phyloP scores from a whole-genome alignment of 2,888 invertebrate genomes.

The Tenthredo distinguenda region DNA sequence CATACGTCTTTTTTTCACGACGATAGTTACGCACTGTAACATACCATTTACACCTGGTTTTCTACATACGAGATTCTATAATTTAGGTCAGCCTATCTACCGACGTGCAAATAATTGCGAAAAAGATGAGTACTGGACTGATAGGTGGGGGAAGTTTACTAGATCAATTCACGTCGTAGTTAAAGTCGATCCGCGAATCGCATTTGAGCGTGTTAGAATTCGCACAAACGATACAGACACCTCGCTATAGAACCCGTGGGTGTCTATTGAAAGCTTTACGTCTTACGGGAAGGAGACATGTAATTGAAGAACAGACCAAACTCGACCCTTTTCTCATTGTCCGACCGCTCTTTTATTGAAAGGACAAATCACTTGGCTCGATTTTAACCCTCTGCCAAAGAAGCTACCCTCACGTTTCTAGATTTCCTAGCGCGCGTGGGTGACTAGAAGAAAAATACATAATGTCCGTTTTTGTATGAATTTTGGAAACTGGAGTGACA shows the following conservation, averaged over 20 bases:
- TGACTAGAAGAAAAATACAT: too few species aligned
- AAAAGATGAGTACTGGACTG: neutral
- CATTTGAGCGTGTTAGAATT: neutral
- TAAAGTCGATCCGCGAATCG: neutral
- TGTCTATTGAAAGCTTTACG: neutral
- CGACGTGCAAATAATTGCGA: neutral
- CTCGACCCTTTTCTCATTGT: slow-evolving; percentile 1
- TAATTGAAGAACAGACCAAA: slow-evolving; percentile 1
- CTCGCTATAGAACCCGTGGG: neutral
- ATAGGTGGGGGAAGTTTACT: neutral
- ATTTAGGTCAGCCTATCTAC: neutral
- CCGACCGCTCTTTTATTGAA: slow-evolving; percentile 17
- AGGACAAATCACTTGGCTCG: slow-evolving; percentile 19
- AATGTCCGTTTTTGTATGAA: neutral
- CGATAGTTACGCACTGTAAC: neutral
- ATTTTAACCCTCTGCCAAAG: neutral
- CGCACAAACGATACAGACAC: neutral
- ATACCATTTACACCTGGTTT: neutral
- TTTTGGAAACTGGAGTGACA: neutral
- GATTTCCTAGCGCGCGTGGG: too few species aligned
- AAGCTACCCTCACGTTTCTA: neutral
- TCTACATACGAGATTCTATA: neutral
- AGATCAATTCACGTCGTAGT: neutral
- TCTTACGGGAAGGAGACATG: neutral
- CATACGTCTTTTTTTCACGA: neutral